phyloP scores from a whole-genome alignment of 2,797 vertebrate species.

The Siniperca obscura region DNA sequence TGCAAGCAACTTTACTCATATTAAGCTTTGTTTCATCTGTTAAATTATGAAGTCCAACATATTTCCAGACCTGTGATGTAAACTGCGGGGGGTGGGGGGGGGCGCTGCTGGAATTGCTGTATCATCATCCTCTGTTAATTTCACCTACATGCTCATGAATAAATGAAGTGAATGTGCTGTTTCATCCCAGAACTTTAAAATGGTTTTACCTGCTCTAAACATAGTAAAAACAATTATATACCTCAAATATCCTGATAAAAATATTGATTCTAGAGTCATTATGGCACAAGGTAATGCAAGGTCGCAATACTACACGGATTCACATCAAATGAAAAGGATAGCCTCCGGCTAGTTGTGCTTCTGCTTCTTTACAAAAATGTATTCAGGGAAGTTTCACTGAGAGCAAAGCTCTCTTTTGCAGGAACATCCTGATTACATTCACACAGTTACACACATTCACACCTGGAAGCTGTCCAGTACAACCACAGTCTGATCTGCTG shows the following conservation, averaged over 20 bases:
- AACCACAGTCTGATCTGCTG: too few relatives aligned
- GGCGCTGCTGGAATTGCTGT: background rate
- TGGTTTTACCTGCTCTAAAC: conserved; percentile 10
- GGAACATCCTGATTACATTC: too few relatives aligned
- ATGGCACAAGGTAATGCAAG: conserved; percentile 19
- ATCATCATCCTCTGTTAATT: conserved; percentile 12
- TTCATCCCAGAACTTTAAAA: background rate
- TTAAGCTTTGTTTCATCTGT: background rate
- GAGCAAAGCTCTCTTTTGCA: too few relatives aligned
- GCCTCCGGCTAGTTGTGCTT: conserved; percentile 41
- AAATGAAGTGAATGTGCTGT: background rate
- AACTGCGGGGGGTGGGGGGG: background rate
- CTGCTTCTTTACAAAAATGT: conserved; percentile 18
- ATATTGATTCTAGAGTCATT: background rate
- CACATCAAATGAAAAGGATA: conserved; percentile 44
- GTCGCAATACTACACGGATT: conserved; percentile 26
- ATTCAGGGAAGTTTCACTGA: too few relatives aligned
- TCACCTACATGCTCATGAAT: background rate
- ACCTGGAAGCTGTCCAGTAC: too few relatives aligned
- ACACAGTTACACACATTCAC: too few relatives aligned
- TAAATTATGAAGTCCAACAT: background rate
- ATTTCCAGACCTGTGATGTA: conserved; percentile 4
- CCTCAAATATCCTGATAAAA: background rate
- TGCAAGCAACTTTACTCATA: background rate
- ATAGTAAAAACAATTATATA: background rate